These are phyloP conservation scores for Zeus faber DNA, from an alignment of 2,113 vertebrate species.

Conservation along the genomic window DNA sequence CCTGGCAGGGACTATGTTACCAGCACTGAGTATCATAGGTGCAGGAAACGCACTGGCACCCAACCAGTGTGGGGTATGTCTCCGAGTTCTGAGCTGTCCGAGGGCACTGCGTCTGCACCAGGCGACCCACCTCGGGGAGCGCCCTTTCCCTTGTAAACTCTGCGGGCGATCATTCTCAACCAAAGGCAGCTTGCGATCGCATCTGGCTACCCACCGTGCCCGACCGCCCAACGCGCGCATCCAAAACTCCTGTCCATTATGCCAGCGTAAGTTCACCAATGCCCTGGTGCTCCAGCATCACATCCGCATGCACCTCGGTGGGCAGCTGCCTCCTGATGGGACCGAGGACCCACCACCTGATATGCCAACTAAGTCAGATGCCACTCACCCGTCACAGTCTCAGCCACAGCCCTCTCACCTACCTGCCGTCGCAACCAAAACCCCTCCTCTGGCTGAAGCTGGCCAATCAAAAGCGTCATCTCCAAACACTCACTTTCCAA, in stretches of 20 bases:
- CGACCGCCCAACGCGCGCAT: slow-evolving; percentile 80
- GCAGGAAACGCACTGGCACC: slow-evolving; percentile 64
- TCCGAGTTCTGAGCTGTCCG: slow-evolving; percentile 86
- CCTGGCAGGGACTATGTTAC: slow-evolving; percentile 55
- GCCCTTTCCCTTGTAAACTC: slow-evolving; percentile 89
- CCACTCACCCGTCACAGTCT: slow-evolving; percentile 37
- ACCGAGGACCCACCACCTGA: slow-evolving; percentile 56
- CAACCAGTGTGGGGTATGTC: slow-evolving; percentile 88
- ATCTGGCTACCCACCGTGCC: slow-evolving; percentile 85
- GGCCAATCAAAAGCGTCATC: slow-evolving; percentile 34
- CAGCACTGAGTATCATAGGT: slow-evolving; percentile 52
- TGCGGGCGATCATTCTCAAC: slow-evolving; percentile 91
- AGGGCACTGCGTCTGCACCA: slow-evolving; percentile 88
- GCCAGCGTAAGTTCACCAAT: slow-evolving; percentile 90
- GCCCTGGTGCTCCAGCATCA: slow-evolving; percentile 90
- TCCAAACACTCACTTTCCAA: slow-evolving; percentile 40
- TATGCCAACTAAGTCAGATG: slow-evolving; percentile 39
- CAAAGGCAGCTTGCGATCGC: slow-evolving; percentile 85
- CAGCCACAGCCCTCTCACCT: slow-evolving; percentile 45
- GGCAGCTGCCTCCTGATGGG: slow-evolving; percentile 82
- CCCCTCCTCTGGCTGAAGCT: slow-evolving; percentile 21
- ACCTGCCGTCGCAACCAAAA: slow-evolving; percentile 34
- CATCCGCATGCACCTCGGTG: slow-evolving; percentile 89
- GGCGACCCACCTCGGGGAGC: slow-evolving; percentile 86
- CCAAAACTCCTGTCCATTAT: slow-evolving; percentile 88